A percentile compares a stretch with the other conserved stretches of the same genome.
These are phyloP conservation scores for Cyprinodon diabolis DNA, from an alignment of 2,797 vertebrate genomes.

Conservation along the genomic window DNA sequence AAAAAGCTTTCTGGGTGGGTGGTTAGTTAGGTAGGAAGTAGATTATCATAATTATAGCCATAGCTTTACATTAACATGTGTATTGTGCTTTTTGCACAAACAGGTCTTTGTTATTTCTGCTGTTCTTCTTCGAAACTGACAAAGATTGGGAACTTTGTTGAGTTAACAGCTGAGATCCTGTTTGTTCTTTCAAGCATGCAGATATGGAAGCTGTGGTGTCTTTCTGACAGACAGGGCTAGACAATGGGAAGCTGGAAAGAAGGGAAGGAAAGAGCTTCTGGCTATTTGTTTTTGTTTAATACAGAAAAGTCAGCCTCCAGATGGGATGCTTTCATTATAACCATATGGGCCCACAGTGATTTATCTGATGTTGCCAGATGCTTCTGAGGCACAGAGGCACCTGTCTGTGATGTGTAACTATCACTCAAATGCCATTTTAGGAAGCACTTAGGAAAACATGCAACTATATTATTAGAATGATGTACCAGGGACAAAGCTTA, in stretches of 20 bases:
- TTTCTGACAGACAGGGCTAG: conserved; percentile 19
- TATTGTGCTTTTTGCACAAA: background rate
- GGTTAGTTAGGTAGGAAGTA: too few species aligned
- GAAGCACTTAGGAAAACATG: background rate
- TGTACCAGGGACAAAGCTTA: background rate
- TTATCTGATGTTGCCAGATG: conserved; percentile 41
- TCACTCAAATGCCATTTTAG: conserved; percentile 15
- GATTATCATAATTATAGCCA: conserved; percentile 20
- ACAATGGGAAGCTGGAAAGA: conserved; percentile 37
- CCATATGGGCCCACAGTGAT: conserved; percentile 57
- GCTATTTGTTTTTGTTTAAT: conserved; percentile 58
- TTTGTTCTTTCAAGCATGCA: background rate
- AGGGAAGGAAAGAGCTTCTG: conserved; percentile 32
- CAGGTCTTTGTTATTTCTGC: background rate
- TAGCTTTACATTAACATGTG: conserved; percentile 10
- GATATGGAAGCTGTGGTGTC: background rate
- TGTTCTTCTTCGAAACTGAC: background rate
- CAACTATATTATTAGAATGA: background rate
- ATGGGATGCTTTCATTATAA: conserved; percentile 54
- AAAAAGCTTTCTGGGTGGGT: too few species aligned
- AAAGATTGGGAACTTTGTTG: background rate
- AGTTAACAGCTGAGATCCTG: background rate
- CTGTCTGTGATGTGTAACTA: conserved; percentile 29
- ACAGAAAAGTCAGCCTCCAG: conserved; percentile 54
- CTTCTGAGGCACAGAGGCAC: conserved; percentile 32